Conservation (phyloP, 2,113 vertebrate genomes). For the Phylloscopus trochiloides region DNA sequence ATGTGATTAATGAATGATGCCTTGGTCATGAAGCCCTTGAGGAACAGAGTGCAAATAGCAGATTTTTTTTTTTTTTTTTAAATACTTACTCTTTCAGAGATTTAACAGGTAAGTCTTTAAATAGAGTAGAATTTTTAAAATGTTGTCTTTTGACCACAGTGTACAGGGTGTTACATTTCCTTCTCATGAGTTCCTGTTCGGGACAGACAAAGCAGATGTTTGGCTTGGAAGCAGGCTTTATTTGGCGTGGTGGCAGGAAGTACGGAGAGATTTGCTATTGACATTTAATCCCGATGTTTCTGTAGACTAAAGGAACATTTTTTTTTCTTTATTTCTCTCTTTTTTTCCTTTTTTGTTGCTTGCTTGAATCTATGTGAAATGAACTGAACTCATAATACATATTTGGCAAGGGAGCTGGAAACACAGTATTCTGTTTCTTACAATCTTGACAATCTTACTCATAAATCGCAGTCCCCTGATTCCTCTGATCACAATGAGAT, state of each 20-base stretch:
- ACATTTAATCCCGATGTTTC: constrained; percentile 68
- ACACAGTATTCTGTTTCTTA: constrained; percentile 47
- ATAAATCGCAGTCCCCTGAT: constrained; percentile 38
- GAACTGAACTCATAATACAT: background rate
- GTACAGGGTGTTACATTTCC: constrained; percentile 37
- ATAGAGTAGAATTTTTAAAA: background rate
- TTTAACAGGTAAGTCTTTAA: constrained; percentile 11
- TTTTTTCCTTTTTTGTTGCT: background rate
- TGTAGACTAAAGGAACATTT: background rate
- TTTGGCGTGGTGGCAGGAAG: constrained; percentile 58
- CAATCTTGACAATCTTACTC: constrained; percentile 25
- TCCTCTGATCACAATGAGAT: background rate
- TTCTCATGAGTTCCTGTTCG: constrained; percentile 61
- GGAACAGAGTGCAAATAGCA: background rate
- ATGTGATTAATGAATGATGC: constrained; percentile 42
- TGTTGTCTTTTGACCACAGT: constrained; percentile 25
- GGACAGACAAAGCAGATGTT: constrained; percentile 67
- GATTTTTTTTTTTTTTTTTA: background rate
- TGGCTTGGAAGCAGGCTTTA: constrained; percentile 54
- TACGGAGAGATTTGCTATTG: constrained; percentile 59
- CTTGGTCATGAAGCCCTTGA: constrained; percentile 12
- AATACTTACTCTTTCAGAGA: background rate
- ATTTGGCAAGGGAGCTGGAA: constrained; percentile 53
- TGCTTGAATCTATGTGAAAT: constrained; percentile 41
- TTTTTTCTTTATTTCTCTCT: background rate